A percentile compares a stretch with the other conserved stretches of the same genome.
Evolutionary conservation across 2,113 vertebrate species (phyloP).

Genomic region (Petroica traversi): DNA sequence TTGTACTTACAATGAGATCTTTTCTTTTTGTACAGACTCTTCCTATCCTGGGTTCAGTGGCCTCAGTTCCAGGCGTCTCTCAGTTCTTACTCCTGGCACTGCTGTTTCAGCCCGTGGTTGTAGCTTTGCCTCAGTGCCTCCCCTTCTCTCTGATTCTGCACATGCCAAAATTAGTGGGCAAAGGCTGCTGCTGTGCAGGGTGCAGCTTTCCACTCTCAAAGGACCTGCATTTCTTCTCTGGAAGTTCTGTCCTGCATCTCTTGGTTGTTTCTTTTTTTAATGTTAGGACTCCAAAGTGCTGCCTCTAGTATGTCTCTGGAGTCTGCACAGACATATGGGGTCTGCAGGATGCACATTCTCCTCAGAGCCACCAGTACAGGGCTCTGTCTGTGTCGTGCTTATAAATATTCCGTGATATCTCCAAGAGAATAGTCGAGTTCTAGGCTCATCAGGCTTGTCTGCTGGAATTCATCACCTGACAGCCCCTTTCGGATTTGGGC

Average conservation of each 20-base stretch:
- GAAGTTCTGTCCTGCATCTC: neutral
- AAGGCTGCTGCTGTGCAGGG: neutral
- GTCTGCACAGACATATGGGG: rapidly evolving
- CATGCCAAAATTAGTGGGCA: too few species aligned
- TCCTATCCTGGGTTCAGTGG: neutral
- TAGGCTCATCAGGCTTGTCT: neutral
- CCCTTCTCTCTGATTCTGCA: neutral
- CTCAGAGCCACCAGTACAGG: neutral
- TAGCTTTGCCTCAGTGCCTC: neutral
- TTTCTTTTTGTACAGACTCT: neutral
- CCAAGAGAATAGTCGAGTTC: neutral
- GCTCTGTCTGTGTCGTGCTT: rapidly evolving
- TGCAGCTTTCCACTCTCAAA: neutral
- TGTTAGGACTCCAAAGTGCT: neutral
- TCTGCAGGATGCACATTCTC: neutral
- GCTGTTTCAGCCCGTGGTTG: rapidly evolving
- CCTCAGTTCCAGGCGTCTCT: neutral
- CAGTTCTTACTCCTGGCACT: neutral
- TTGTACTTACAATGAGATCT: neutral
- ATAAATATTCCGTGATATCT: neutral
- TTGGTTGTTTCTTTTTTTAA: neutral
- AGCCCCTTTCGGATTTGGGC: neutral
- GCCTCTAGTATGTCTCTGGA: rapidly evolving
- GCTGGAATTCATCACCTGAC: neutral
- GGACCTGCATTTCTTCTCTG: rapidly evolving